Percentiles rank a stretch among this genome's conserved stretches.
phyloP scores from a whole-genome alignment of 1,140 invertebrate species.

The Lordiphosa mommai region DNA sequence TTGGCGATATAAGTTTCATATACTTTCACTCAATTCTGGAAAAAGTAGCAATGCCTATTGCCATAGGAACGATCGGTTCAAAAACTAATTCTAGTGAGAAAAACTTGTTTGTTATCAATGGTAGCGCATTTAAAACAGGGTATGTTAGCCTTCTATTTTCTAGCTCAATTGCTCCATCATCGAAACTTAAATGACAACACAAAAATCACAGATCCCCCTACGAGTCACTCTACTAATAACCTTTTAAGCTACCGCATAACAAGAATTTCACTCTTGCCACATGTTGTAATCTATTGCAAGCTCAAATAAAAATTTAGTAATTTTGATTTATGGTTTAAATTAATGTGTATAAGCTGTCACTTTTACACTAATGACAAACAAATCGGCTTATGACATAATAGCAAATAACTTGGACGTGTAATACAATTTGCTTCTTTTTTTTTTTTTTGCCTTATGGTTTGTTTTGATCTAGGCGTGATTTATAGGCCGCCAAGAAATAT shows the following conservation, averaged over 20 bases:
- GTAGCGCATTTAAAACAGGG: too few relatives aligned
- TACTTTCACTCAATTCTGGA: too few relatives aligned
- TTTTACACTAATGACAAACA: slow-evolving; percentile 54
- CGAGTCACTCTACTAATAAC: slow-evolving; percentile 44
- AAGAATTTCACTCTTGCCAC: slow-evolving; percentile 2
- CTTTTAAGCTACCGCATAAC: slow-evolving; percentile 29
- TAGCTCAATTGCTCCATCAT: too few relatives aligned
- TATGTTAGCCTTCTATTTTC: too few relatives aligned
- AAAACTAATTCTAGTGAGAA: too few relatives aligned
- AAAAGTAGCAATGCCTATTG: too few relatives aligned
- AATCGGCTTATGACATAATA: slow-evolving; percentile 74
- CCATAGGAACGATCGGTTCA: too few relatives aligned
- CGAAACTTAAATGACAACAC: too few relatives aligned
- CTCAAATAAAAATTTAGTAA: slow-evolving; percentile 34
- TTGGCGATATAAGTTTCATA: too few relatives aligned
- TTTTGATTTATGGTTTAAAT: slow-evolving; percentile 68
- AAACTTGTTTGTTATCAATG: too few relatives aligned
- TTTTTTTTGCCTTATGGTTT: not conserved
- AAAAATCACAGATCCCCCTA: too few relatives aligned
- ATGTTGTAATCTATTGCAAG: too few relatives aligned
- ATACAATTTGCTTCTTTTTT: slow-evolving; percentile 2
- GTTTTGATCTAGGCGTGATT: slow-evolving; percentile 40
- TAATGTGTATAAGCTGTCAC: slow-evolving; percentile 26
- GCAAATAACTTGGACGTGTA: slow-evolving; percentile 21
- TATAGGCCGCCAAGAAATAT: slow-evolving; percentile 36